A percentile compares a stretch with the other conserved stretches of the same genome.
Conservation (phyloP, 1,140 invertebrate genomes). For the Trichonephila inaurata region DNA sequence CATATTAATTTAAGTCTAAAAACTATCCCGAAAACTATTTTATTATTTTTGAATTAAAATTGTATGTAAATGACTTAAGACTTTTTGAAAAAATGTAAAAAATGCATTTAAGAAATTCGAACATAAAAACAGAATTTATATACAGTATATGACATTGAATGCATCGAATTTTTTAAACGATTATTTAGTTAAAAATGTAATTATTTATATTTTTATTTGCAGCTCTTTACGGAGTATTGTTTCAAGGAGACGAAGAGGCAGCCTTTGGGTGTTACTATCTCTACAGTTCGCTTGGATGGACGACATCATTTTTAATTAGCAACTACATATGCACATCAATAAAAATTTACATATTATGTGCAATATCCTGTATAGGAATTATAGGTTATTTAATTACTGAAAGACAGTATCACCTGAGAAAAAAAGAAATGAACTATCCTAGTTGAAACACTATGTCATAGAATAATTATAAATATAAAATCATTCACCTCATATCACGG, state of each 20-base stretch:
- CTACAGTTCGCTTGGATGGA: conserved; percentile 95
- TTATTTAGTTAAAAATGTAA: no score
- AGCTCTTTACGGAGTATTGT: conserved; percentile 95
- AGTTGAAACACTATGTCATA: not conserved
- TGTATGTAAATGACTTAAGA: no score
- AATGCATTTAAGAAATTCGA: no score
- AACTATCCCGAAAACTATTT: no score
- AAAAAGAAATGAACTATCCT: not conserved
- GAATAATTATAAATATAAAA: no score
- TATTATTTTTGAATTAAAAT: no score
- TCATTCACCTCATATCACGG: no score
- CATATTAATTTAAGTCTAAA: no score
- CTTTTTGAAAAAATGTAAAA: no score
- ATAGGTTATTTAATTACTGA: conserved; percentile 36
- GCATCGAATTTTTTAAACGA: no score
- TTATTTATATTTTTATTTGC: conserved; percentile 71
- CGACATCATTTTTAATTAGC: conserved; percentile 85
- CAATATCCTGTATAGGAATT: not conserved
- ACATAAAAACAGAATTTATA: no score
- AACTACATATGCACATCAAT: conserved; percentile 92
- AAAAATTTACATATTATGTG: conserved; percentile 91
- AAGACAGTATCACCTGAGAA: not conserved
- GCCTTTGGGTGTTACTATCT: conserved; percentile 97
- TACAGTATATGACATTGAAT: no score
- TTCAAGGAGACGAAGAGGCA: conserved; percentile 94